Evolutionary conservation across 2,113 vertebrate species (phyloP).

Genomic region (Pavo muticus): DNA sequence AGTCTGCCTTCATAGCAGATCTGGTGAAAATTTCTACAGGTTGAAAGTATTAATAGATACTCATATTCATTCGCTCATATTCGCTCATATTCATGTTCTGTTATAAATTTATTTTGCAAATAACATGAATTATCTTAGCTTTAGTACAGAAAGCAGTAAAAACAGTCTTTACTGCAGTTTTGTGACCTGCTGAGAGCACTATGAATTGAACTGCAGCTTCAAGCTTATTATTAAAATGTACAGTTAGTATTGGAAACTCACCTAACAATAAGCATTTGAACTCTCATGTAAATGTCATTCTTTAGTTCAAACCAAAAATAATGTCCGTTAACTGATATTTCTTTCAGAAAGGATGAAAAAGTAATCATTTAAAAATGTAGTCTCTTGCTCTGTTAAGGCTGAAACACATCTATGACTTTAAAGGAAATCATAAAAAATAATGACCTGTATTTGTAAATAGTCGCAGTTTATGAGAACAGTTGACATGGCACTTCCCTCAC

Average conservation of each 20-base stretch:
- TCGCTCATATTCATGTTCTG: not conserved
- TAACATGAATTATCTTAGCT: not conserved
- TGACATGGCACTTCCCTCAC: not conserved
- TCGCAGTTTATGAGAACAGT: not conserved
- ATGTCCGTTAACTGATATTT: not conserved
- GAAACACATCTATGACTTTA: not conserved
- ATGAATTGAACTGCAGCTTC: not conserved
- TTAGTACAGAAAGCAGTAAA: not conserved
- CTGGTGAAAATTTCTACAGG: not conserved
- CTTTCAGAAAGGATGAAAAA: not conserved
- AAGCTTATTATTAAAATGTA: not conserved
- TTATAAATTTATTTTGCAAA: not conserved
- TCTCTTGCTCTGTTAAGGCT: not conserved
- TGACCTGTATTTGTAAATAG: not conserved
- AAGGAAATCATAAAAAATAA: not conserved
- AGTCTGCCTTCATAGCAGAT: not conserved
- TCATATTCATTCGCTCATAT: not conserved
- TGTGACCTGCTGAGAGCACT: not conserved
- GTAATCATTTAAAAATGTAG: not conserved
- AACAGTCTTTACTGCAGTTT: not conserved
- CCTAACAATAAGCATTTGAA: not conserved
- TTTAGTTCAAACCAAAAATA: not conserved
- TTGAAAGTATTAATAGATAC: not conserved
- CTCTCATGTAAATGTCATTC: not conserved
- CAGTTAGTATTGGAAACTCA: not conserved